phyloP scores from a whole-genome alignment of 2,888 invertebrate species.

The Calephelis perditalis region DNA sequence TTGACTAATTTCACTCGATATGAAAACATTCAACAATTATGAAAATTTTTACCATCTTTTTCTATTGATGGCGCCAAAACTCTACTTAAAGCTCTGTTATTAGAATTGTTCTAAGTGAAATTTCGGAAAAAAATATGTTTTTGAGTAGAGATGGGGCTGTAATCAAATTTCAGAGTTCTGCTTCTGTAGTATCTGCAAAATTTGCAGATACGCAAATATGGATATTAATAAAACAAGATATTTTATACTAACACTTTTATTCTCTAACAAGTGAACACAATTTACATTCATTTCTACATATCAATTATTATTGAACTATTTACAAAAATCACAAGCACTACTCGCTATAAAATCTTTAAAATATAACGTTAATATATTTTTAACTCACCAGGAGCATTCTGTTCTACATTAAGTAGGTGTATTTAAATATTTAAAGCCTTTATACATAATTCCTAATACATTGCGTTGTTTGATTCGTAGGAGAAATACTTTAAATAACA shows the following conservation, averaged over 20 bases:
- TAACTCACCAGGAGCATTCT: slow-evolving; percentile 57
- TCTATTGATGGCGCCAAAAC: too few species aligned
- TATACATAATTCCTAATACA: background rate
- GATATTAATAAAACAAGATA: background rate
- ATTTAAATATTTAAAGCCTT: slow-evolving; percentile 9
- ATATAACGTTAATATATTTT: slow-evolving; percentile 36
- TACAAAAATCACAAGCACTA: slow-evolving; percentile 29
- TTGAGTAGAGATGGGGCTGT: too few species aligned
- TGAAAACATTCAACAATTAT: too few species aligned
- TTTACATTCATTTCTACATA: slow-evolving; percentile 53
- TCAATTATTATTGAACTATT: slow-evolving; percentile 28
- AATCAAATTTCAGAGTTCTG: too few species aligned
- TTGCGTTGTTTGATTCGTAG: slow-evolving; percentile 8
- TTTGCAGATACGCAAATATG: too few species aligned
- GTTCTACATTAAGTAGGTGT: slow-evolving; percentile 22
- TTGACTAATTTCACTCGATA: too few species aligned
- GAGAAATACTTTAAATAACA: background rate
- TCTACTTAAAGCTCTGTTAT: too few species aligned
- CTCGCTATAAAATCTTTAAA: slow-evolving; percentile 22
- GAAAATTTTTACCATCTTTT: too few species aligned
- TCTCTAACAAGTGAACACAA: slow-evolving; percentile 68
- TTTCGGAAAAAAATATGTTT: too few species aligned
- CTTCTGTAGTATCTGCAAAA: too few species aligned
- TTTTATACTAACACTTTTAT: slow-evolving; percentile 62
- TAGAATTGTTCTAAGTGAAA: too few species aligned